Conservation (phyloP, 1,140 invertebrate species). For the Nasonia giraulti region DNA sequence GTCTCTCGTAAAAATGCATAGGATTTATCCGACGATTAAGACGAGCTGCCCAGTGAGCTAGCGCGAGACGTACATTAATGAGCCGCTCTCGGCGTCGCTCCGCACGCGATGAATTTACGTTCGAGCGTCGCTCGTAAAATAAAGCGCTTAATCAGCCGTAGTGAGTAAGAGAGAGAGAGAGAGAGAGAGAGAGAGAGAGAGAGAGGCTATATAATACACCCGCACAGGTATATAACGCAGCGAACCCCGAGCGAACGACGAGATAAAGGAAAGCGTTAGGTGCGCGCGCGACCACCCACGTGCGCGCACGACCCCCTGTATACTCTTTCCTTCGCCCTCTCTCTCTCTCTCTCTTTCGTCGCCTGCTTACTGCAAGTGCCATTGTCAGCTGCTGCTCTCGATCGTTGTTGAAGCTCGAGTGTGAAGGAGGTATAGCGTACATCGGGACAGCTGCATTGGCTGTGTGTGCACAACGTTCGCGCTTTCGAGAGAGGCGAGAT, state of each 20-base stretch:
- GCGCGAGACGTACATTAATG: constrained; percentile 15
- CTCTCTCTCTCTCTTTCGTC: background rate
- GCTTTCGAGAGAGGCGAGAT: background rate
- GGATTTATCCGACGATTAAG: constrained; percentile 33
- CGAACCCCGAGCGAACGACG: no score
- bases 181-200: no score
- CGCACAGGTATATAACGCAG: background rate
- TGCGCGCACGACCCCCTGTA: background rate
- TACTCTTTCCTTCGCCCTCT: background rate
- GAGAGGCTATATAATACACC: background rate
- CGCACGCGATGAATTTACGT: constrained; percentile 30
- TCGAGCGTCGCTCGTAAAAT: constrained; percentile 34
- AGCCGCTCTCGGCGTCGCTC: background rate
- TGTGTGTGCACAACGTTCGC: background rate
- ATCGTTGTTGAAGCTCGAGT: background rate
- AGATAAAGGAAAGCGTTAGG: no score
- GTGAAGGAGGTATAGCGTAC: no score
- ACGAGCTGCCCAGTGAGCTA: background rate
- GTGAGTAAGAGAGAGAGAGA: background rate
- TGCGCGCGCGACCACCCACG: constrained; percentile 30
- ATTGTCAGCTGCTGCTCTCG: background rate
- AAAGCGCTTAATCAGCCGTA: constrained; percentile 43
- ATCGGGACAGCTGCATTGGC: background rate
- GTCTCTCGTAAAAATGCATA: background rate
- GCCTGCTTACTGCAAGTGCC: background rate